phyloP scores from a whole-genome alignment of 2,888 invertebrate species.

The Tachystola acroxantha region DNA sequence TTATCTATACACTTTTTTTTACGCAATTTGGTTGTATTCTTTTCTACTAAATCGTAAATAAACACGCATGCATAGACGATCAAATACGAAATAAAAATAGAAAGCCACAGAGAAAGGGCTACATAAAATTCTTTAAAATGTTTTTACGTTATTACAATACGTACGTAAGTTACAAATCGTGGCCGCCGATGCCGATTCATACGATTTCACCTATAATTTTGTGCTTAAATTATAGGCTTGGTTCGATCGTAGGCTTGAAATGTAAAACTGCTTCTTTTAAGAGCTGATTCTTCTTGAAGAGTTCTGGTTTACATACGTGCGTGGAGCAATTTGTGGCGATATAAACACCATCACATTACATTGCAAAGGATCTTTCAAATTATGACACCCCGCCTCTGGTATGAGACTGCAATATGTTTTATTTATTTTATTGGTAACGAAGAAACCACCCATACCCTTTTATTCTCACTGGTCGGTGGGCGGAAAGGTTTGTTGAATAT shows the following conservation, averaged over 20 bases:
- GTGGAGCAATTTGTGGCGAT: constrained; percentile 11
- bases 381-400: too few species aligned
- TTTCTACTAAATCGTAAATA: too few species aligned
- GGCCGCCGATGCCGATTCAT: constrained; percentile 37
- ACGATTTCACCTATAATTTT: constrained; percentile 55
- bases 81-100: constrained; percentile 35
- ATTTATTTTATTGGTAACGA: too few species aligned
- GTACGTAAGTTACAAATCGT: constrained; percentile 48
- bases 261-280: constrained; percentile 14
- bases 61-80: constrained; percentile 11
- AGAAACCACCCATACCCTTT: too few species aligned
- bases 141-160: constrained; percentile 42
- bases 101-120: constrained; percentile 57
- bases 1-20: too few species aligned
- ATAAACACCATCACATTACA: constrained; percentile 9
- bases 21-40: too few species aligned
- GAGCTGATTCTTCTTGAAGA: constrained; percentile 10
- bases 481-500: too few species aligned
- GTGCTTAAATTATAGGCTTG: constrained; percentile 41
- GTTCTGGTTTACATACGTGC: constrained; percentile 4
- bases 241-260: constrained; percentile 26
- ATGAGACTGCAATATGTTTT: too few species aligned
- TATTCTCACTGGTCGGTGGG: too few species aligned
- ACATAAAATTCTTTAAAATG: constrained; percentile 24
- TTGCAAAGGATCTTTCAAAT: constrained; percentile 2